Base-by-base conservation (phyloP, 2,113 vertebrate species). In the Bubo blakistoni region DNA sequence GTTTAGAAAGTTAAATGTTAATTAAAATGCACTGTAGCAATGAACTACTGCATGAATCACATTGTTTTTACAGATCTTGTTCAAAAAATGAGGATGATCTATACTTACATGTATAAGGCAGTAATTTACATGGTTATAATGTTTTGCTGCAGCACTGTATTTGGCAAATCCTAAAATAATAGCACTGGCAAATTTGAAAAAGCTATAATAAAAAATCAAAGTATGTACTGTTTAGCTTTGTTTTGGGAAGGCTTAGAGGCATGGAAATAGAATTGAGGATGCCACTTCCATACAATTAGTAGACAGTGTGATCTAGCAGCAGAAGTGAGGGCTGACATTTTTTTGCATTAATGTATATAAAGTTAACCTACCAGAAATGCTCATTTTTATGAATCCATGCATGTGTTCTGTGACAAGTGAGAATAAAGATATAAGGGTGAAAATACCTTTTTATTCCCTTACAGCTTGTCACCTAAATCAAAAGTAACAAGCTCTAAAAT, bases 1-100 rank as follows among this genome's bases (percentile, higher is more conserved):
- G 78, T 95, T 94, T 97, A 73, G 89, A 73, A 97, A 97, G 92
- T 89, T 82, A 87, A 92, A 97, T 94, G 94, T 85, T 91, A 86
- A 94, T 96, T 96, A 94, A 89, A 96, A 97, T 94, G 88, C 86
- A 44, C 62, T 89, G 46, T 76, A 81, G 86, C 78, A 89, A 32
- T 76, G 86, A 95, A 76, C 61, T 65, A 58, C 81, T 10, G 7
- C 69, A 36, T 95, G 91, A 96, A 97, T 94, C 92, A 96, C 77
- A 67, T 25, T 94, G 93, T 91, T 94, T 94, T 86, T 94, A 94
- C 84, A 87, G 81, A 69, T 74, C 78, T 80, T 91, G 49, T 44
- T 94, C n/a, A 46, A 57, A 81, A 96, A 94, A 46, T 46, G 58
- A 82, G 73, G 58, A 69, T 85, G 81, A 91, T 82, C 66, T 92